A percentile compares a stretch with the other conserved stretches of the same genome.
Evolutionary conservation across 2,888 invertebrate species (phyloP).

Genomic region (Tetranychus piercei): DNA sequence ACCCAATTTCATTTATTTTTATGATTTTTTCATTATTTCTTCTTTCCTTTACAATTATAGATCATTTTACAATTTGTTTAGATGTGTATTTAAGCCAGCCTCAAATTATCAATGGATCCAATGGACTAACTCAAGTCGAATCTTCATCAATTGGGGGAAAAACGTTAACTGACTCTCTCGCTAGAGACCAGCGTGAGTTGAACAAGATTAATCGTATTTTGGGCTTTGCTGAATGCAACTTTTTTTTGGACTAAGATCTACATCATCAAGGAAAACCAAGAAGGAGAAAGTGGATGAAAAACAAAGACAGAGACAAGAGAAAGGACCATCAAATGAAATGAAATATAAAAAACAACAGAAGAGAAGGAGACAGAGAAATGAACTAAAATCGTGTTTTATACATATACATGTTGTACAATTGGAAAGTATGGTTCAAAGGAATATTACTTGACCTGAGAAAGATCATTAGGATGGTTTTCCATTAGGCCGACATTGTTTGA

Average conservation of each 20-base stretch:
- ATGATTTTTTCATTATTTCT: neutral
- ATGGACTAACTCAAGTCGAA: neutral
- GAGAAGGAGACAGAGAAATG: neutral
- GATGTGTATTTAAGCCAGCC: neutral
- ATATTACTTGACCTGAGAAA: neutral
- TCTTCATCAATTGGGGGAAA: neutral
- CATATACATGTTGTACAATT: neutral
- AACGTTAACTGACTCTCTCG: neutral
- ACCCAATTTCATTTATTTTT: neutral
- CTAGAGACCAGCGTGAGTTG: neutral
- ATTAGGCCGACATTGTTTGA: neutral
- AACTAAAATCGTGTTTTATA: neutral
- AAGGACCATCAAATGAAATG: neutral
- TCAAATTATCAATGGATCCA: neutral
- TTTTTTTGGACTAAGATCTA: neutral
- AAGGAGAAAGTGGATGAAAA: neutral
- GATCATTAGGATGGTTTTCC: neutral
- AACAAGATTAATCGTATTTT: slow-evolving; percentile 1
- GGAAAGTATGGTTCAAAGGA: neutral
- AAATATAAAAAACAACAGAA: neutral
- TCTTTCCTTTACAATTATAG: neutral
- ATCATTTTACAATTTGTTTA: neutral
- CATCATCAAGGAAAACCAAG: no score
- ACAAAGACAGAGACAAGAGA: neutral
- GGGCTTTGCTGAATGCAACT: neutral